Percentiles rank a stretch among this genome's conserved stretches.
Conservation (phyloP, 2,888 invertebrate genomes). For the Ophion obscuratus region DNA sequence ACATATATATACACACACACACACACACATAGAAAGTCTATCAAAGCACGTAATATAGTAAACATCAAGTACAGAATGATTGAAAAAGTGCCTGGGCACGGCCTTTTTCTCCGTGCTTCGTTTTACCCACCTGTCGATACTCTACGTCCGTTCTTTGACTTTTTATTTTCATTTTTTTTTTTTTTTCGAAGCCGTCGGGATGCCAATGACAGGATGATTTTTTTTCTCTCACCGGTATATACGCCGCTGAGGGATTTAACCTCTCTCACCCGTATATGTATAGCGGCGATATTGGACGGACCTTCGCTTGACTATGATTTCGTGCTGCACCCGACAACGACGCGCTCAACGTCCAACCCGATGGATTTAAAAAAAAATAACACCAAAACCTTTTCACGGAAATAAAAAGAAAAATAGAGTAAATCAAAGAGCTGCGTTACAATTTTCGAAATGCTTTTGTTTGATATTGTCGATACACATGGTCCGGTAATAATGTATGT, state of each 20-base stretch:
- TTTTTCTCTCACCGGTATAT: slow-evolving; percentile 24
- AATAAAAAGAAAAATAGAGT: neutral
- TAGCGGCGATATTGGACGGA: slow-evolving; percentile 58
- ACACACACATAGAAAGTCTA: slow-evolving; percentile 2
- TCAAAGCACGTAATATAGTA: slow-evolving; percentile 16
- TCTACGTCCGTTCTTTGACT: slow-evolving; percentile 20
- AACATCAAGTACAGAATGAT: slow-evolving; percentile 18
- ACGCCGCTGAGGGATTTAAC: slow-evolving; percentile 20
- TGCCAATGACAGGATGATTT: slow-evolving; percentile 57
- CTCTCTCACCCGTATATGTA: slow-evolving; percentile 30
- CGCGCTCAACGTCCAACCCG: slow-evolving; percentile 41
- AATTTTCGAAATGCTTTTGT: neutral
- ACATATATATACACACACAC: no score
- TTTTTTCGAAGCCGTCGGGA: slow-evolving; percentile 33
- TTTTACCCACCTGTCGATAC: slow-evolving; percentile 50
- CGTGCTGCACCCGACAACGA: slow-evolving; percentile 51
- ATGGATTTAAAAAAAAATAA: slow-evolving; percentile 53
- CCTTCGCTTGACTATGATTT: slow-evolving; percentile 56
- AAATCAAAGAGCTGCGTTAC: neutral
- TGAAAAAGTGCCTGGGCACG: slow-evolving; percentile 30
- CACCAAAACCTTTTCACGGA: neutral
- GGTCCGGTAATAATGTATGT: neutral
- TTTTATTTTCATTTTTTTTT: slow-evolving; percentile 46
- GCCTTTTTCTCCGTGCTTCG: slow-evolving; percentile 34
- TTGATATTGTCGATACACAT: neutral